A percentile compares a stretch with the other conserved stretches of the same genome.
phyloP scores from a whole-genome alignment of 2,113 vertebrate species.

The Gasterosteus nipponicus region DNA sequence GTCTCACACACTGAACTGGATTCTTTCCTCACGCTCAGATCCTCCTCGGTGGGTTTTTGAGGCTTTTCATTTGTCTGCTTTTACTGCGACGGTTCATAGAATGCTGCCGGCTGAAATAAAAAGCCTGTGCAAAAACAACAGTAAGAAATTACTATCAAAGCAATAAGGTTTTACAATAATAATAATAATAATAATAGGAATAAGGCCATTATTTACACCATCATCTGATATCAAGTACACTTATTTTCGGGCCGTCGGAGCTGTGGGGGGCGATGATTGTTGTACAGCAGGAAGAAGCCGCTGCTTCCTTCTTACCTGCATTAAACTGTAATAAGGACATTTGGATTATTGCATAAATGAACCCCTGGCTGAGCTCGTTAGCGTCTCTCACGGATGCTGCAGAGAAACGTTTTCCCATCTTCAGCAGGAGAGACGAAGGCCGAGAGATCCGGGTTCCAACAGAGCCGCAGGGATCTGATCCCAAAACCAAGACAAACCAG shows the following conservation, averaged over 20 bases:
- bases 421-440: background rate
- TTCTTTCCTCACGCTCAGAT: background rate
- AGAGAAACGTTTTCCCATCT: too few species aligned
- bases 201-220: background rate
- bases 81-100: too few species aligned
- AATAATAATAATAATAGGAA: background rate
- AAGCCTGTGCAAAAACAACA: too few species aligned
- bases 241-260: too few species aligned
- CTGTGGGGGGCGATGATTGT: background rate
- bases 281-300: background rate
- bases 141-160: too few species aligned
- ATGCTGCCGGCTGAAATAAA: too few species aligned
- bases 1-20: background rate
- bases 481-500: conserved; percentile 19
- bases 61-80: too few species aligned
- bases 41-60: background rate
- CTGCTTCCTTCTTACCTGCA: conserved; percentile 23
- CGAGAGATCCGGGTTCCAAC: conserved; percentile 5
- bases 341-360: too few species aligned
- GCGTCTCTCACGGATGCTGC: conserved; percentile 10
- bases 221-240: too few species aligned
- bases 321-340: background rate
- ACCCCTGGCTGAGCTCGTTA: background rate
- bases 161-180: too few species aligned
- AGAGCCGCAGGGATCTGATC: conserved; percentile 35